Evolutionary conservation across 2,888 invertebrate genomes (phyloP).

Genomic region (Drosophila formosana): DNA sequence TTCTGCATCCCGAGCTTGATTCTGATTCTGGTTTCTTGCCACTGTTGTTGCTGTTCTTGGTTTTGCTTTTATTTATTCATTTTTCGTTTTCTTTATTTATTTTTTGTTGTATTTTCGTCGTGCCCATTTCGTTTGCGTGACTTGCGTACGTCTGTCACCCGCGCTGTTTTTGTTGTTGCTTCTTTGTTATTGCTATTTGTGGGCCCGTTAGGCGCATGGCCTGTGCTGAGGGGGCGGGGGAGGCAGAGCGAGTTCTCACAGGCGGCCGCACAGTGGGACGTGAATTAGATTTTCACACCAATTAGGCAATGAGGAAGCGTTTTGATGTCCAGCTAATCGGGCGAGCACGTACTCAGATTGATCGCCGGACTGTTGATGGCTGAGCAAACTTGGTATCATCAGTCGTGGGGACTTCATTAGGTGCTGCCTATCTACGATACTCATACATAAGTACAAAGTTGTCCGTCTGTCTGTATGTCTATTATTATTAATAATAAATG

Average conservation of each 20-base stretch:
- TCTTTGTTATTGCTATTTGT: slow-evolving; percentile 49
- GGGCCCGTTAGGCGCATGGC: slow-evolving; percentile 32
- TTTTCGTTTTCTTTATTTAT: slow-evolving; percentile 43
- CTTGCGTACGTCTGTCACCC: slow-evolving; percentile 58
- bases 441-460: not conserved
- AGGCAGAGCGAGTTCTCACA: slow-evolving; percentile 24
- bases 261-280: slow-evolving; percentile 62
- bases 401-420: slow-evolving; percentile 62
- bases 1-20: slow-evolving; percentile 58
- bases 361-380: slow-evolving; percentile 45
- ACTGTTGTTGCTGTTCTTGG: slow-evolving; percentile 34
- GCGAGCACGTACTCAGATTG: slow-evolving; percentile 63
- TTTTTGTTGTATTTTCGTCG: slow-evolving; percentile 45
- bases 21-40: slow-evolving; percentile 66
- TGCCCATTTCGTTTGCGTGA: slow-evolving; percentile 80
- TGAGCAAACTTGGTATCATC: slow-evolving; percentile 44
- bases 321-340: slow-evolving; percentile 59
- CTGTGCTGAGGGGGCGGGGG: slow-evolving; percentile 11
- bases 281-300: slow-evolving; percentile 68
- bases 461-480: slow-evolving; percentile 5
- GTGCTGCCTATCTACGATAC: slow-evolving; percentile 5
- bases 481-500: slow-evolving; percentile 22
- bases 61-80: slow-evolving; percentile 61
- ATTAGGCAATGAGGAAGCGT: slow-evolving; percentile 75
- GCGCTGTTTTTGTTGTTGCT: slow-evolving; percentile 17